Percentiles rank a stretch among this genome's conserved stretches.
Evolutionary conservation across 2,797 vertebrate genomes (phyloP).

Genomic region (Melopsittacus undulatus): DNA sequence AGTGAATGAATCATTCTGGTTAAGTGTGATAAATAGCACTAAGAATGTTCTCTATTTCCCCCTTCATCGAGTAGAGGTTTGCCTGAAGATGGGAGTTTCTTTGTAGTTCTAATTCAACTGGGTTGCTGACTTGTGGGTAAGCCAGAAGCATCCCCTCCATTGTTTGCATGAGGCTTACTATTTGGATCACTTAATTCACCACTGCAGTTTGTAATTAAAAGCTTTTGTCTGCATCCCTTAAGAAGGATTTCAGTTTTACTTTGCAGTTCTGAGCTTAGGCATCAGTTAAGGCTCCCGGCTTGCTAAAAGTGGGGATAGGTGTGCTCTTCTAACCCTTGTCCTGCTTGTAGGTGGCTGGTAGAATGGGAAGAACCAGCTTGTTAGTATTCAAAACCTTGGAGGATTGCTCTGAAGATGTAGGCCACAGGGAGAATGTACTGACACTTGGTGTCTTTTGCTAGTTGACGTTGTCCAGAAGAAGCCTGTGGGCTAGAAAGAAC

Average conservation of each 20-base stretch:
- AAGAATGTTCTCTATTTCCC: neutral
- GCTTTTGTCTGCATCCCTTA: neutral
- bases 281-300: fast-evolving
- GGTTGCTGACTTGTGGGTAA: slow-evolving; percentile 6
- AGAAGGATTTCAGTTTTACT: neutral
- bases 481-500: neutral
- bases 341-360: neutral
- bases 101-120: neutral
- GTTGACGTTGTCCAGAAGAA: neutral
- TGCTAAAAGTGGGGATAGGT: neutral
- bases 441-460: neutral
- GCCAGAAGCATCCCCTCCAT: neutral
- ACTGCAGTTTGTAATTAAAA: slow-evolving; percentile 19
- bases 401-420: neutral
- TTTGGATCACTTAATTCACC: neutral
- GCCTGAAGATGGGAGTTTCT: neutral
- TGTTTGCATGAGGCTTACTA: neutral
- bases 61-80: neutral
- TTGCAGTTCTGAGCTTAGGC: neutral
- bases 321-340: neutral
- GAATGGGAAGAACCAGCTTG: neutral
- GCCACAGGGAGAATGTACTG: neutral
- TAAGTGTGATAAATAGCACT: neutral
- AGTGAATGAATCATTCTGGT: neutral
- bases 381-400: neutral